Conservation (phyloP, 2,113 vertebrate genomes). For the Dermatemys mawii region DNA sequence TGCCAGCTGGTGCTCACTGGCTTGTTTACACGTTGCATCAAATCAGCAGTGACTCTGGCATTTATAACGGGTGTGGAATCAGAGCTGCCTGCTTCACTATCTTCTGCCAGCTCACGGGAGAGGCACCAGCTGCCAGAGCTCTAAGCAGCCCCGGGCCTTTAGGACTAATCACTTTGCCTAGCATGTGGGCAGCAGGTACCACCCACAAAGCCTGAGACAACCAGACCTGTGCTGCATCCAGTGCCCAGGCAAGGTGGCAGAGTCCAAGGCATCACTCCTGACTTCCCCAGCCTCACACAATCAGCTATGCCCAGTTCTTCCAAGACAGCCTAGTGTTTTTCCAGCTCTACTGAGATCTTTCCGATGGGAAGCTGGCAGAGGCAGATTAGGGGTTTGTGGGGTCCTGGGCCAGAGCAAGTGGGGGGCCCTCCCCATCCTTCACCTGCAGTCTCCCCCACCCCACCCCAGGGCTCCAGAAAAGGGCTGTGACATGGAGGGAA, state of each 20-base stretch:
- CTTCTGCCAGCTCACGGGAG: background rate
- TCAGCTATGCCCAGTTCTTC: background rate
- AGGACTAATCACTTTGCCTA: background rate
- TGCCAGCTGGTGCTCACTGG: background rate
- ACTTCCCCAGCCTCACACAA: background rate
- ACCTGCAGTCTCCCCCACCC: too few relatives aligned
- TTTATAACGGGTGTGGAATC: background rate
- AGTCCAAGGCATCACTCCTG: background rate
- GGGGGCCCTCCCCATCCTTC: too few relatives aligned
- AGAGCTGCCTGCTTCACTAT: slow-evolving; percentile 27
- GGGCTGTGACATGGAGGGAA: background rate
- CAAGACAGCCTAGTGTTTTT: background rate
- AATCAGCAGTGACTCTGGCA: slow-evolving; percentile 41
- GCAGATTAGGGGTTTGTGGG: too few relatives aligned
- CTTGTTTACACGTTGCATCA: slow-evolving; percentile 50
- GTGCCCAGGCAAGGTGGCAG: background rate
- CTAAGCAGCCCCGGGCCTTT: background rate
- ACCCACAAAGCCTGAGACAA: background rate
- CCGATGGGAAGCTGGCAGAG: background rate
- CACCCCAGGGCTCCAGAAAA: too few relatives aligned
- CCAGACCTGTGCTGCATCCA: background rate
- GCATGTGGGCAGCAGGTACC: background rate
- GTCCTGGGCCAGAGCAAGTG: too few relatives aligned
- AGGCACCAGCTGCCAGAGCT: background rate
- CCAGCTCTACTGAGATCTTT: background rate